Evolutionary conservation across 2,797 vertebrate species (phyloP), one percentile per base, ranked within the genome.

Genomic region (Myotis vivesi): DNA sequence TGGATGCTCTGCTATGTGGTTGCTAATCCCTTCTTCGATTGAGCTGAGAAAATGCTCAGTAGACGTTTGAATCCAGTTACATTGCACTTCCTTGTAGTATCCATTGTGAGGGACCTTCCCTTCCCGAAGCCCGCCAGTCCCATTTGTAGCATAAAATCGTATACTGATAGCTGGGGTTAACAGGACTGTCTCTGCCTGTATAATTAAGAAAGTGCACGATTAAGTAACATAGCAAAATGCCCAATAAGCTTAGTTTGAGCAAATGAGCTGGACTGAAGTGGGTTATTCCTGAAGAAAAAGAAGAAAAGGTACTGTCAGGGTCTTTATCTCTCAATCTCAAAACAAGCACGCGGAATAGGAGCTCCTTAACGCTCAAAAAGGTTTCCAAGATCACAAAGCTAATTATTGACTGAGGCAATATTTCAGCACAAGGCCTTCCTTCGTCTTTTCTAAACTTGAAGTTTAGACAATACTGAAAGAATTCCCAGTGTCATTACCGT

Each of bases 361-460:
- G 73, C 41, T 87, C 55, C 44, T 79, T 92, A 86, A 41, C 71
- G 80, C 73, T 90, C 25, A 83, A 20, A 80, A 86, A 72, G 13
- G 38, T 88, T 89, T 46, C 36, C 62, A 62, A 49, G 51, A 81
- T 91, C 38, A 36, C 55, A 62, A 38, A 87, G 19, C 68, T 86
- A 89, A 17, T 77, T 87, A 76, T 51, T 77, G 49, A 49, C 23
- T 30, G 20, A 91, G 69, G 19, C 64, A 75, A 0, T 94, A 82
- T 85, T 92, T 90, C 46, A 93, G 25, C 53, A 59, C 25, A 73
- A 89, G 25, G 30, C 36, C 33, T 76, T 51, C 19, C 22, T 94
- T 33, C 19, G n/a, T 59, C 36, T 83, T 94, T 88, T 33, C 69
- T 81, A 85, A 17, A 92, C 36, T 88, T 72, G 66, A 91, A 77